phyloP scores from a whole-genome alignment of 2,113 vertebrate genomes.

The Ahaetulla prasina region DNA sequence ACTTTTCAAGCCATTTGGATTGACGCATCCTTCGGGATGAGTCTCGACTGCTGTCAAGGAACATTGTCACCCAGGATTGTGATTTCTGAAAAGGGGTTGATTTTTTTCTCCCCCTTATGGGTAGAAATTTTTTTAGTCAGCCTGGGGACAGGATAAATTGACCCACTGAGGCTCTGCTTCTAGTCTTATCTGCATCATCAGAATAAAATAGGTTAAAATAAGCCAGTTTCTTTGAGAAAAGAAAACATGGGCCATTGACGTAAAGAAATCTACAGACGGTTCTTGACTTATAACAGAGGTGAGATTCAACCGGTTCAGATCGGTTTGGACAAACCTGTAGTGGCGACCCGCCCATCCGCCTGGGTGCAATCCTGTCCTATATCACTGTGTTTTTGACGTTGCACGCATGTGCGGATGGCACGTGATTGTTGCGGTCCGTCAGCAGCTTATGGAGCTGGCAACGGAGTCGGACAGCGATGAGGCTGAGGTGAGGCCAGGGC shows the following conservation, averaged over 20 bases:
- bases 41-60: background rate
- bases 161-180: background rate
- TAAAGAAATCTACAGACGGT: background rate
- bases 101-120: rapidly evolving
- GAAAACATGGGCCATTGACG: rapidly evolving
- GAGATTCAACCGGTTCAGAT: too few species aligned
- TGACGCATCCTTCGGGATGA: background rate
- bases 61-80: background rate
- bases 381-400: too few species aligned
- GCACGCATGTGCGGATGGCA: too few species aligned
- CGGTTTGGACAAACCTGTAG: too few species aligned
- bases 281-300: too few species aligned
- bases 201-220: background rate
- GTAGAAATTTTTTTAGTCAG: background rate
- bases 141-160: background rate
- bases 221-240: background rate
- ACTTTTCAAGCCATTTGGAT: background rate
- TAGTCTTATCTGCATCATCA: background rate
- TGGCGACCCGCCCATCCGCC: too few species aligned
- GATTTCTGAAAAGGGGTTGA: background rate
- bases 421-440: too few species aligned
- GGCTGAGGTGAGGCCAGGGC: too few species aligned
- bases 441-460: too few species aligned
- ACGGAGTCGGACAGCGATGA: too few species aligned
- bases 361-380: too few species aligned